Evolutionary conservation across 1,140 invertebrate genomes (phyloP).

Genomic region (Orchesella cincta): DNA sequence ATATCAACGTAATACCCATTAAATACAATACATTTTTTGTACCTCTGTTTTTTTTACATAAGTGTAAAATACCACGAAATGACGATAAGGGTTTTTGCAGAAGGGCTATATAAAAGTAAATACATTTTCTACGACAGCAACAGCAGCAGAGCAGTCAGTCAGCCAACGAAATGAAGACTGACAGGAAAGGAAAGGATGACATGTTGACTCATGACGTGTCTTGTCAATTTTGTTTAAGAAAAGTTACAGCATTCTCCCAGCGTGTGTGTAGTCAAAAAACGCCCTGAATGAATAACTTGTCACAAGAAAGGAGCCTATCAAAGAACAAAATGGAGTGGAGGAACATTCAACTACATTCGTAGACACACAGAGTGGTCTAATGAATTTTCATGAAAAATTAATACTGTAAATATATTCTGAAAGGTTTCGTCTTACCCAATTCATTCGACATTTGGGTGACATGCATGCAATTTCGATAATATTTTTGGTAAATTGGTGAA

Average conservation of each 20-base stretch:
- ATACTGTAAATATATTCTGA: not conserved
- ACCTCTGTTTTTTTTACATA: not conserved
- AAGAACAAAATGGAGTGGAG: not conserved
- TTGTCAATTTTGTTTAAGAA: not conserved
- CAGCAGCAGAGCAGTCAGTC: not conserved
- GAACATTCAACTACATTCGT: too few relatives aligned
- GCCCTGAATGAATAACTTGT: not conserved
- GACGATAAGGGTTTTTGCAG: not conserved
- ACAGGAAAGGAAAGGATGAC: conserved; percentile 17
- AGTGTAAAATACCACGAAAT: not conserved
- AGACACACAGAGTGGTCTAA: not conserved
- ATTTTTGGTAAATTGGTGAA: too few relatives aligned
- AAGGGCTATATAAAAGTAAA: not conserved
- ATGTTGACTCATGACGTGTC: conserved; percentile 20
- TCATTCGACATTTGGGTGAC: not conserved
- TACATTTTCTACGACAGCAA: not conserved
- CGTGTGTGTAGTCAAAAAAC: too few relatives aligned
- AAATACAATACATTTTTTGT: not conserved
- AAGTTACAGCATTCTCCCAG: not conserved
- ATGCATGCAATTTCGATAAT: too few relatives aligned
- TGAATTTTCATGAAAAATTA: conserved; percentile 14
- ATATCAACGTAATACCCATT: not conserved
- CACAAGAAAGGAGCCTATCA: too few relatives aligned
- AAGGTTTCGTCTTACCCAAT: not conserved
- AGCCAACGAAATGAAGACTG: not conserved